Conservation (phyloP, 1,140 invertebrate species). For the Araneus ventricosus region DNA sequence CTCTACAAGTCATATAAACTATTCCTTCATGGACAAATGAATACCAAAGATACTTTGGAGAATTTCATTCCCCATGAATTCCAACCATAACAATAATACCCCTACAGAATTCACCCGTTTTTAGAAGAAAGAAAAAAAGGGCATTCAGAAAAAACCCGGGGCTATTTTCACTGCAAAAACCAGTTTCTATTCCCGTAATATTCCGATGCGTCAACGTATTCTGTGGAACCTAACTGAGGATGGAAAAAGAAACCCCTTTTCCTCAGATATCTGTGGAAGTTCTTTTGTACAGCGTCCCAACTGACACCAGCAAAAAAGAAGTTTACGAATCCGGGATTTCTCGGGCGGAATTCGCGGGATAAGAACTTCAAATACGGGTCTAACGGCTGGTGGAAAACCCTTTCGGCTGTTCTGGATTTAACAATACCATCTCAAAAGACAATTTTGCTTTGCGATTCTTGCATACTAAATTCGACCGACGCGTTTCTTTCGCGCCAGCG, state of each 20-base stretch:
- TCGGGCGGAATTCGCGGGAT: slow-evolving; percentile 11
- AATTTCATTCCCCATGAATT: background rate
- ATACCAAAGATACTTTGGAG: background rate
- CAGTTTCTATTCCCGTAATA: background rate
- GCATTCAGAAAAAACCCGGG: background rate
- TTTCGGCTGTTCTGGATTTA: background rate
- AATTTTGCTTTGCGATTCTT: background rate
- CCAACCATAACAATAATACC: background rate
- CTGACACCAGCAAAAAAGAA: background rate
- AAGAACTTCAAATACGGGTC: slow-evolving; percentile 29
- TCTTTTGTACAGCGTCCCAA: background rate
- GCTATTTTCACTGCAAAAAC: background rate
- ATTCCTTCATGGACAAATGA: too few relatives aligned
- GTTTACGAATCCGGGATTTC: background rate
- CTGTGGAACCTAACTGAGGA: background rate
- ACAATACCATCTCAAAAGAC: background rate
- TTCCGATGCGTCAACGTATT: background rate
- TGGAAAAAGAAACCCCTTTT: background rate
- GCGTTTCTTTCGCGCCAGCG: background rate
- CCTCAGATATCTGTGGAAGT: background rate
- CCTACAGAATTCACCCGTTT: background rate
- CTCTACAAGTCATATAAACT: too few relatives aligned
- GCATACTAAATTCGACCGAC: background rate
- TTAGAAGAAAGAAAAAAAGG: background rate
- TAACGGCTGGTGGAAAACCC: background rate